Evolutionary conservation across 2,888 invertebrate genomes (phyloP), one percentile per base, ranked within the genome.

Genomic region (Drosophila vallismaia): DNA sequence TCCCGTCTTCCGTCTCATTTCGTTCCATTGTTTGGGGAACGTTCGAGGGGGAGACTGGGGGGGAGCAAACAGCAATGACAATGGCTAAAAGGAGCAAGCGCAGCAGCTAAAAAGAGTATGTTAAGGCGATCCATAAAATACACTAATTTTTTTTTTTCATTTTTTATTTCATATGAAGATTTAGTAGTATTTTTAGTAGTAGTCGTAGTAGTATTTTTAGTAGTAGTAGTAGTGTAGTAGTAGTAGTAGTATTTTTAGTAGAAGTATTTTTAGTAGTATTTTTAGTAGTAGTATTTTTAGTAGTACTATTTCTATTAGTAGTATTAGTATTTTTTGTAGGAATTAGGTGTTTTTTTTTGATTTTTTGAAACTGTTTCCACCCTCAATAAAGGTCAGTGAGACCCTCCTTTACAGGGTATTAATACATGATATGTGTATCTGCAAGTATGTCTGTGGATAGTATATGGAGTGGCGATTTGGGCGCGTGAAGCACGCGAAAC

Each of bases 401-500:
- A 26, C 29, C 19, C n/a, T 0, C 9, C 36, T 0, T 4, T n/a
- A 10, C 5, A 63, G 63, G 36, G 63, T 38, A 67, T 12, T 6
- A 26, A 12, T 42, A 51, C 60, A 75, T 71, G 31, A 38, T 45
- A 29, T 64, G 50, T 36, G n/a, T n/a, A n/a, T n/a, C n/a, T n/a
- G n/a, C n/a, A n/a, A n/a, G 4, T 5, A 28, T 6, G 19, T 19
- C 19, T 19, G 19, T 19, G 19, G 19, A 5, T 66, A 29, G 51
- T 83, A 84, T 80, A 73, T 63, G 63, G 78, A 81, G 74, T 81
- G 82, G 69, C 71, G 76, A 70, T 75, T 56, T 52, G 71, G 73
- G 77, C 84, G 86, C 81, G 86, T 79, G 75, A 77, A 80, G 74
- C 84, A 77, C 84, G 74, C 81, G 73, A 82, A 79, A 71, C 31